These are phyloP conservation scores for Lutraria lutraria DNA, from an alignment of 2,888 invertebrate species.

Conservation along the genomic window DNA sequence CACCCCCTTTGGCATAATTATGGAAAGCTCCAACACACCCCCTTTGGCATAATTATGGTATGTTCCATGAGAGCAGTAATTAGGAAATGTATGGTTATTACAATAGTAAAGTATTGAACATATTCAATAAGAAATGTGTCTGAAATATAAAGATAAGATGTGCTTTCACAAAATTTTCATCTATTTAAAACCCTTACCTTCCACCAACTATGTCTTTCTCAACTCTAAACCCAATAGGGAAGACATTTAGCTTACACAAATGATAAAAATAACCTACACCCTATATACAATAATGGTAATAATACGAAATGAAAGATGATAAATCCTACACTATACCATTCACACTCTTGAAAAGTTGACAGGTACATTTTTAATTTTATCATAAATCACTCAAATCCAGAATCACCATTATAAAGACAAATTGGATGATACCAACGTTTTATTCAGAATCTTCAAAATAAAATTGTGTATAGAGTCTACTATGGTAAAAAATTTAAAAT, in stretches of 20 bases:
- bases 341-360: background rate
- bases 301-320: background rate
- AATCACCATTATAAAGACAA: no score
- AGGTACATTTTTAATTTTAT: background rate
- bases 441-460: no score
- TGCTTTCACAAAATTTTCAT: conserved; percentile 33
- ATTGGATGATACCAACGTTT: no score
- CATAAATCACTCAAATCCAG: background rate
- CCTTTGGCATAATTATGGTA: no score
- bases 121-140: conserved; percentile 7
- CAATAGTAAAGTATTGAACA: background rate
- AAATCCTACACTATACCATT: background rate
- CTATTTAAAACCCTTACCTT: conserved; percentile 55
- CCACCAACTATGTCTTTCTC: conserved; percentile 61
- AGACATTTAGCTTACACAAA: conserved; percentile 6
- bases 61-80: no score
- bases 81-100: background rate
- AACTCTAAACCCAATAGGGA: conserved; percentile 54
- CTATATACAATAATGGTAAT: background rate
- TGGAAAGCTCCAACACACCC: no score
- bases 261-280: background rate
- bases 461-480: no score
- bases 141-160: conserved; percentile 20
- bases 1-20: no score
- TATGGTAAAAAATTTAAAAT: no score